phyloP scores from a whole-genome alignment of 2,797 vertebrate genomes.

The Lemur catta region DNA sequence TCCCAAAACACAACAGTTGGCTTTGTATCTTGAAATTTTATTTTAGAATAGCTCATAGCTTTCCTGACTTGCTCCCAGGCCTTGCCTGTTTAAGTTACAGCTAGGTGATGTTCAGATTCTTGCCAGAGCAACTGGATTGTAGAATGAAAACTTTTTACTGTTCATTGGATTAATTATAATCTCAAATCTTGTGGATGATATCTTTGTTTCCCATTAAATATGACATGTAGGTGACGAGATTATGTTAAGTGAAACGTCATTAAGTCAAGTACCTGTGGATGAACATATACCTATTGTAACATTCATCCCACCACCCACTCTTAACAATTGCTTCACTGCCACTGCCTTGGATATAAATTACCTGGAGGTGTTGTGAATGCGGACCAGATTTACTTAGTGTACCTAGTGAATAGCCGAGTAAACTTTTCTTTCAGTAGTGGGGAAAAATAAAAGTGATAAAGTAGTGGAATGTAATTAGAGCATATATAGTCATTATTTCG shows the following conservation, averaged over 20 bases:
- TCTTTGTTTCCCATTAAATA: not conserved
- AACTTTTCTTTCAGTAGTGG: not conserved
- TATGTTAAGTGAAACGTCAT: conserved; percentile 34
- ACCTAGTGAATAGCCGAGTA: not conserved
- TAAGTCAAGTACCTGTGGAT: not conserved
- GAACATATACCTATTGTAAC: not conserved
- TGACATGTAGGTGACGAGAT: not conserved
- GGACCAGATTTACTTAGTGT: not conserved
- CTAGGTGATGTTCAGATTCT: not conserved
- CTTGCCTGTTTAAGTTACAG: not conserved
- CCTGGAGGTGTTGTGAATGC: not conserved
- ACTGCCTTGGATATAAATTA: not conserved
- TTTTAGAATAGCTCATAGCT: not conserved
- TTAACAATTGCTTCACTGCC: not conserved
- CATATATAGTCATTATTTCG: not conserved
- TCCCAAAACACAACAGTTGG: not conserved
- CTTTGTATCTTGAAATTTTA: conserved; percentile 30
- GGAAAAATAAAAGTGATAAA: not conserved
- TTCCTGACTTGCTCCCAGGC: not conserved
- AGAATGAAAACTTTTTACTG: not conserved
- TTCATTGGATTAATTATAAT: not conserved
- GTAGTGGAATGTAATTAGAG: not conserved
- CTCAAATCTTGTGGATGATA: not conserved
- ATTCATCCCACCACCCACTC: not conserved
- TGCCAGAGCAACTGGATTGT: not conserved